phyloP scores from a whole-genome alignment of 2,797 vertebrate genomes.

The Gambelia wislizenii region DNA sequence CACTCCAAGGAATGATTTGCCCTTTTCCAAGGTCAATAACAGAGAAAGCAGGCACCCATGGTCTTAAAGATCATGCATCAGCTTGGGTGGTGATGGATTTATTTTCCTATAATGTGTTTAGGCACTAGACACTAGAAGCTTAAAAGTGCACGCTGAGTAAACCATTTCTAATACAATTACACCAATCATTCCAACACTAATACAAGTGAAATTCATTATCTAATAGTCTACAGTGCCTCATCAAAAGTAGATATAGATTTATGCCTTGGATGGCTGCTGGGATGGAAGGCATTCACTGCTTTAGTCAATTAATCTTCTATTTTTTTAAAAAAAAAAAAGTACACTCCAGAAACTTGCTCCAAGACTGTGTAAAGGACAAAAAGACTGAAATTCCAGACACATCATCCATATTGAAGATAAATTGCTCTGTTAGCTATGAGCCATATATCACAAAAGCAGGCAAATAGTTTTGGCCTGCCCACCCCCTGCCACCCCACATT shows the following conservation, averaged over 20 bases:
- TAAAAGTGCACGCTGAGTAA: not conserved
- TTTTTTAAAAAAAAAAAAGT: not conserved
- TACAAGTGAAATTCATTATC: not conserved
- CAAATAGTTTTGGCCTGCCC: constrained; percentile 24
- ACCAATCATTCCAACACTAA: not conserved
- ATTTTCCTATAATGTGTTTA: not conserved
- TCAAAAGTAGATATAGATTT: constrained; percentile 3
- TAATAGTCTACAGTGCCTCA: not conserved
- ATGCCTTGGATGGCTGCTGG: not conserved
- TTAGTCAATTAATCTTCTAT: not conserved
- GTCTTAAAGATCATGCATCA: not conserved
- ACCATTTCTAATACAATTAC: constrained; percentile 10
- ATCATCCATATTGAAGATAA: not conserved
- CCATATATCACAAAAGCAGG: not conserved
- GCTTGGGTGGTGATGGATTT: not conserved
- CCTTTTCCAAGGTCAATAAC: not conserved
- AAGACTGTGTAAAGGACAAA: not conserved
- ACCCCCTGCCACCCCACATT: not conserved
- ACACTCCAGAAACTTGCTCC: not conserved
- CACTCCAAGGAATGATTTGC: not conserved
- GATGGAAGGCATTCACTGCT: not conserved
- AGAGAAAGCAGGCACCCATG: not conserved
- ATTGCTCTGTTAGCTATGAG: not conserved
- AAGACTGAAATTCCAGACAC: constrained; percentile 8
- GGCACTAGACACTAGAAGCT: not conserved